A percentile compares a stretch with the other conserved stretches of the same genome.
Evolutionary conservation across 2,113 vertebrate genomes (phyloP).

Genomic region (Pipra filicauda): DNA sequence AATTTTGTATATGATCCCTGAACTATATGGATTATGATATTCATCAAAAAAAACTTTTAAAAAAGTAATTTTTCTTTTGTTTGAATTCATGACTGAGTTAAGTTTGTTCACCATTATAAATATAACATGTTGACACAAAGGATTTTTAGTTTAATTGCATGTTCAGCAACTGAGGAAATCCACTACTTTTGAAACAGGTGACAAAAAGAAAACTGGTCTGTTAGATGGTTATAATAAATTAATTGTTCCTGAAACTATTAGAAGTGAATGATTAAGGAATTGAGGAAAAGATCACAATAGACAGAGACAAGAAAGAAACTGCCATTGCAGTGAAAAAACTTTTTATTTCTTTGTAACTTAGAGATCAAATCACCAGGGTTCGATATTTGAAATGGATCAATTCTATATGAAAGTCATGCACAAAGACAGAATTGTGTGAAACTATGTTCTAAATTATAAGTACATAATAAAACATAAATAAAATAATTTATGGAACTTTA

Average conservation of each 20-base stretch:
- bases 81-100: not conserved
- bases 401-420: not conserved
- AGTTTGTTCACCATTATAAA: not conserved
- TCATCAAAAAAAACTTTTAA: rapidly evolving
- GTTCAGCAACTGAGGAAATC: not conserved
- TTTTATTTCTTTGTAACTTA: not conserved
- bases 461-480: not conserved
- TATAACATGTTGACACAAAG: not conserved
- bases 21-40: not conserved
- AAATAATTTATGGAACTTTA: not conserved
- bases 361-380: not conserved
- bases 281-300: not conserved
- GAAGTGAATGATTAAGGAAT: not conserved
- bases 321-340: not conserved
- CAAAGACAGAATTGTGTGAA: not conserved
- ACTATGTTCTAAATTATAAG: not conserved
- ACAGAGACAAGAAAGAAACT: not conserved
- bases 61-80: not conserved
- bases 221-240: not conserved
- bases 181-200: not conserved
- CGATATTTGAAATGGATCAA: not conserved
- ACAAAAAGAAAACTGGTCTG: not conserved
- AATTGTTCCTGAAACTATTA: not conserved
- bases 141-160: not conserved
- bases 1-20: not conserved